Evolutionary conservation across 37 sponge, comb jelly and placozoan species (phyloP), one percentile per base, ranked within the genome.

Genomic region (Beroe forskalii): DNA sequence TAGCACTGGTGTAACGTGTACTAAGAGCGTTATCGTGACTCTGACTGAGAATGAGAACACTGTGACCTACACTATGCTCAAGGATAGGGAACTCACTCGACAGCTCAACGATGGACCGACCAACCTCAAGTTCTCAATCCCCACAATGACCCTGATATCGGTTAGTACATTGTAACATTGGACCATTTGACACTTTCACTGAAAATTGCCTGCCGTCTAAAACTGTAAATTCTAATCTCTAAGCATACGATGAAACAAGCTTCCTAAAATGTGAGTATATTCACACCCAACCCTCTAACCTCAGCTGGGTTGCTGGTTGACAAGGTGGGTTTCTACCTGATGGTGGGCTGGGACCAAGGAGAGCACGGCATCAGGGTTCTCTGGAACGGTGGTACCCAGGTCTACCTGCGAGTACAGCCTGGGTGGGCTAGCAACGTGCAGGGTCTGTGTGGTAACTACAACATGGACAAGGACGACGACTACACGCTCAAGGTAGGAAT

Each of bases 371-470:
- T 90, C 44, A 27, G 90, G 31, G 90, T 90, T 60, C 25, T 90
- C 30, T 90, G 90, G 90, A 64, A 90, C 31, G 90, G 90, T 14
- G 90, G 48, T 27, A 62, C 67, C 42, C 90, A 64, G 42, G 90
- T 90, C 41, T 62, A 90, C 64, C 25, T 90, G 31, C 25, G 90
- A 8, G 67, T 60, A 8, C 30, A 35, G 12, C 64, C 90, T 8
- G 90, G 44, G 1, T 90, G 67, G 63, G 40, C 66, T 9, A 48
- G 64, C 40, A 33, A 66, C 60, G 41, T 90, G 32, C 42, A 64
- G 63, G 90, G 90, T 37, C 67, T 90, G 24, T 90, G 90, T 62
- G 90, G 90, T 62, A 60, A 90, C 64, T 90, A 42, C 30, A 64
- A 90, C 67, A 9, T 22, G 41, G 41, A 90, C 9, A 27, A 27